Conservation (phyloP, 2,888 invertebrate species). For the Cryptus armator region DNA sequence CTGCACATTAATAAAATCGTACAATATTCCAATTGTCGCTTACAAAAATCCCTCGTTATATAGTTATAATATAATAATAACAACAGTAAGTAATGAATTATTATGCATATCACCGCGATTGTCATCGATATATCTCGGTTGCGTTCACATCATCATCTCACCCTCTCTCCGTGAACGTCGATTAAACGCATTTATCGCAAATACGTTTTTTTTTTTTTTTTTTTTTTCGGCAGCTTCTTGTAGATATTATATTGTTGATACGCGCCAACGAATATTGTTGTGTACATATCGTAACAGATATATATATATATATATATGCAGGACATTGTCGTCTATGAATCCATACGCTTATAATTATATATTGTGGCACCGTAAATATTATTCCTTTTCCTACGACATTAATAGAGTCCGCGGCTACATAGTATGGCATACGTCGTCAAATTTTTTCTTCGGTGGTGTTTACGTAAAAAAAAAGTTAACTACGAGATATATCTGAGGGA, state of each 20-base stretch:
- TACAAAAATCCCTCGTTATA: slow-evolving; percentile 12
- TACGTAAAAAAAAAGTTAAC: not conserved
- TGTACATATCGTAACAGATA: not conserved
- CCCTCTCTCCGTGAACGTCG: not conserved
- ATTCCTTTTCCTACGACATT: not conserved
- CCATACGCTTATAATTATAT: slow-evolving; percentile 14
- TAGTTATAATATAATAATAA: slow-evolving; percentile 19
- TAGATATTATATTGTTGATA: not conserved
- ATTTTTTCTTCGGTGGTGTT: slow-evolving; percentile 9
- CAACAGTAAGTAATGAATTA: slow-evolving; percentile 29
- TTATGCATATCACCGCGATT: slow-evolving; percentile 44
- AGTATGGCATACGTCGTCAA: not conserved
- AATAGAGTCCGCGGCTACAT: slow-evolving; percentile 21
- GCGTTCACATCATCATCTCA: not conserved
- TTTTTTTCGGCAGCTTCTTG: not conserved
- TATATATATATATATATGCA: not conserved
- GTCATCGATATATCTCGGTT: not conserved
- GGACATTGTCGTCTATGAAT: not conserved
- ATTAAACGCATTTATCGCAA: not conserved
- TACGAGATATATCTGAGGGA: not conserved
- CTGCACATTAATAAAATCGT: slow-evolving; percentile 46
- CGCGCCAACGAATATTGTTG: not conserved
- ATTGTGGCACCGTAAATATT: slow-evolving; percentile 55
- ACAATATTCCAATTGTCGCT: slow-evolving; percentile 33
- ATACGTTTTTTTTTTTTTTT: not conserved